Evolutionary conservation across 2,797 vertebrate genomes (phyloP), one percentile per base, ranked within the genome.

Genomic region (Poeciliopsis presidionis): DNA sequence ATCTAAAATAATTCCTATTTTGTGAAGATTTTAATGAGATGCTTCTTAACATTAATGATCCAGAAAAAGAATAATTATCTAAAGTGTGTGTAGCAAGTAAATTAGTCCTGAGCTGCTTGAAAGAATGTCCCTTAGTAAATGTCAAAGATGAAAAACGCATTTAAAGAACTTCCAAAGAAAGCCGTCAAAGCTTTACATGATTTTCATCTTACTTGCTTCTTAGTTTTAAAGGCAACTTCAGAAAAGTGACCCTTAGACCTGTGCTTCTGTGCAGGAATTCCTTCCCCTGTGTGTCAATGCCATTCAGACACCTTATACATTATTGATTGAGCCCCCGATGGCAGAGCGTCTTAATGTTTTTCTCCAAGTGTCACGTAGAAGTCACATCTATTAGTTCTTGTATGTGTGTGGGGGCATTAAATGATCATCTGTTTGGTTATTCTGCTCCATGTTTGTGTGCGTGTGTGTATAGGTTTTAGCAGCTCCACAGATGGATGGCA

Each of bases 261-360:
- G 33, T 67, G 47, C 57, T n/a, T 46, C 18, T 18, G 28, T 18
- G 9, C 22, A 72, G 36, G 51, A 41, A 72, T 55, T 67, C 76
- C 65, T 18, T 75, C 43, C 6, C 28, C 8, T 53, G 55, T 55
- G 73, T 73, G 49, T 85, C 79, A 84, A 53, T 84, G 86, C 87
- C 57, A 74, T 80, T 82, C 81, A 73, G 76, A 84, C 55, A 82
- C 74, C 79, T 87, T 81, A 88, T 91, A 81, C 91, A 87, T 91
- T 89, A 93, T 92, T 93, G 90, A 94, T 90, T 87, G 72, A 78
- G 61, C 18, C 49, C 79, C 84, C 78, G 85, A 86, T 70, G 81
- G 79, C 74, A 47, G 65, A 36, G 61, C 81, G 81, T 87, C 84
- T 84, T 87, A 85, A 86, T 86, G 75, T 79, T 86, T 89, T 85